Evolutionary conservation across 2,113 vertebrate genomes (phyloP).

Genomic region (Platysternon megacephalum): DNA sequence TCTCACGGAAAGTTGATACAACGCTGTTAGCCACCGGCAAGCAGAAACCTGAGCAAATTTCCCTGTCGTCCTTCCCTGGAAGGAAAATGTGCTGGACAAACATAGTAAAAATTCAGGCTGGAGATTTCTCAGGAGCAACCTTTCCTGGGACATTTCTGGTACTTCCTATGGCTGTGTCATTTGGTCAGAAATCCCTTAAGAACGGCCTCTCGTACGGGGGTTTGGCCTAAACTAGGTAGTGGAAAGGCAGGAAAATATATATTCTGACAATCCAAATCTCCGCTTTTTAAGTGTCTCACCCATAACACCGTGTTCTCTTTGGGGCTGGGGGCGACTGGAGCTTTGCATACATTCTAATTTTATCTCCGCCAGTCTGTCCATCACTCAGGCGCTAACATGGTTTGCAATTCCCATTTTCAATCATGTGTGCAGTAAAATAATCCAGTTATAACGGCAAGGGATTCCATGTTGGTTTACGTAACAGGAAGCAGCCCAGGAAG

Average conservation of each 20-base stretch:
- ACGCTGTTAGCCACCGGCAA: neutral
- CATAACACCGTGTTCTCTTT: neutral
- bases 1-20: constrained; percentile 19
- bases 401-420: constrained; percentile 23
- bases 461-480: constrained; percentile 52
- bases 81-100: accelerated
- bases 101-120: neutral
- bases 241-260: accelerated
- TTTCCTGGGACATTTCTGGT: neutral
- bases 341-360: neutral
- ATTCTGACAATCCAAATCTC: neutral
- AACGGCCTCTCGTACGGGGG: neutral
- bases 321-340: neutral
- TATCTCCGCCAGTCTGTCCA: neutral
- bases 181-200: neutral
- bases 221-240: neutral
- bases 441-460: constrained; percentile 40
- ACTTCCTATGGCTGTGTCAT: neutral
- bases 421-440: constrained; percentile 32
- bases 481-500: constrained; percentile 47
- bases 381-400: neutral
- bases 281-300: neutral
- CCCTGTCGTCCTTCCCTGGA: accelerated
- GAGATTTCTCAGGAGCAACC: neutral
- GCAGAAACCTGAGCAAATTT: neutral